Percentiles rank a stretch among this genome's conserved stretches.
Conservation (phyloP, 2,113 vertebrate genomes). For the Ailurus styani region DNA sequence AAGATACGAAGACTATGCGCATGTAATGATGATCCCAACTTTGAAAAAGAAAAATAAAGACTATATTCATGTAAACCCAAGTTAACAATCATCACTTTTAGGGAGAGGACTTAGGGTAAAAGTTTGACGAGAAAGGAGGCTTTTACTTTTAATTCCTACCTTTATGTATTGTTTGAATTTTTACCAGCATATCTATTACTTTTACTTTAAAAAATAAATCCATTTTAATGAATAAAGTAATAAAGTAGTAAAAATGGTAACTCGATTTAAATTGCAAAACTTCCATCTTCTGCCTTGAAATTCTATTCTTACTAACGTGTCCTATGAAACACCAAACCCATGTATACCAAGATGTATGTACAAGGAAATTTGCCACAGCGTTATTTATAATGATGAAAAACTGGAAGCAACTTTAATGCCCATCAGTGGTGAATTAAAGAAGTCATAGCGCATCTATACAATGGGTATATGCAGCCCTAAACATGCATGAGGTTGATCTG, state of each 20-base stretch:
- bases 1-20: neutral
- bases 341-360: neutral
- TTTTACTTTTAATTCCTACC: neutral
- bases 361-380: neutral
- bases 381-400: constrained; percentile 10
- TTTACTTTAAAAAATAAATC: neutral
- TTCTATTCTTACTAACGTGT: neutral
- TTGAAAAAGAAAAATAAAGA: neutral
- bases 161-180: neutral
- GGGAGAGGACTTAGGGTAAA: neutral
- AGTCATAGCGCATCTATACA: neutral
- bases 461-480: neutral
- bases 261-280: neutral
- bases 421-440: neutral
- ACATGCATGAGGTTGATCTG: neutral
- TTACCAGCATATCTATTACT: neutral
- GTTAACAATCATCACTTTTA: neutral
- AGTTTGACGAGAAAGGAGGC: neutral
- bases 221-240: neutral
- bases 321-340: neutral
- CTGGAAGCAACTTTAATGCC: neutral
- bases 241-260: neutral
- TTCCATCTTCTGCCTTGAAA: neutral
- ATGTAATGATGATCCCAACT: neutral
- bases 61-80: neutral